A percentile compares a stretch with the other conserved stretches of the same genome.
These are phyloP conservation scores for Sminthurides aquaticus DNA, from an alignment of 2,888 invertebrate genomes.

Conservation along the genomic window DNA sequence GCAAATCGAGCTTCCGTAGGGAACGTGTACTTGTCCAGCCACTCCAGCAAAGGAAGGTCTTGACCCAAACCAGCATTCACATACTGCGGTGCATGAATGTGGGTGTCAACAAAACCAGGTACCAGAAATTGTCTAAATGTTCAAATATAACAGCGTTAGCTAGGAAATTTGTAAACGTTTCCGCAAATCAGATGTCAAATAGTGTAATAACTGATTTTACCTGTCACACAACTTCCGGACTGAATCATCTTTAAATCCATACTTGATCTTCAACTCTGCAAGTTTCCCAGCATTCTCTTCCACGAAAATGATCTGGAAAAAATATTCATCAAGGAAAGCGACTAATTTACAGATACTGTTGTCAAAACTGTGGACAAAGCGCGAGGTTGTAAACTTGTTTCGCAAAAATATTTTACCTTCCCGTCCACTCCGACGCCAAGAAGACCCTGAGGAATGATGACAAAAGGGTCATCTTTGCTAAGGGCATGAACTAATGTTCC, in stretches of 20 bases:
- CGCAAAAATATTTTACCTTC: too few species aligned
- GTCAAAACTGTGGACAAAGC: not conserved
- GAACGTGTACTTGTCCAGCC: conserved; percentile 79
- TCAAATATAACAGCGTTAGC: not conserved
- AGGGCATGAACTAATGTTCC: conserved; percentile 48
- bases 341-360: conserved; percentile 3
- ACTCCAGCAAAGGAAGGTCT: conserved; percentile 70
- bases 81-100: conserved; percentile 83
- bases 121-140: conserved; percentile 57
- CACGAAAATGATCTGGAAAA: conserved; percentile 49
- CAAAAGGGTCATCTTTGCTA: conserved; percentile 45
- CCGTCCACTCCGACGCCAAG: conserved; percentile 53
- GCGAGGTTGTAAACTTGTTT: too few species aligned
- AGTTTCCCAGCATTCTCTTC: conserved; percentile 45
- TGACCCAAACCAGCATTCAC: conserved; percentile 77
- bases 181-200: too few species aligned
- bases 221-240: conserved; percentile 31
- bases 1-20: conserved; percentile 68
- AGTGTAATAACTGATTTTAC: conserved; percentile 15
- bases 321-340: not conserved
- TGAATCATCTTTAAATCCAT: conserved; percentile 40
- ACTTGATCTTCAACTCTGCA: conserved; percentile 45
- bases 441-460: conserved; percentile 52
- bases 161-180: not conserved
- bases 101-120: conserved; percentile 82